These are phyloP conservation scores for Orthonychiurus folsomi DNA, from an alignment of 2,888 invertebrate species.

Conservation along the genomic window DNA sequence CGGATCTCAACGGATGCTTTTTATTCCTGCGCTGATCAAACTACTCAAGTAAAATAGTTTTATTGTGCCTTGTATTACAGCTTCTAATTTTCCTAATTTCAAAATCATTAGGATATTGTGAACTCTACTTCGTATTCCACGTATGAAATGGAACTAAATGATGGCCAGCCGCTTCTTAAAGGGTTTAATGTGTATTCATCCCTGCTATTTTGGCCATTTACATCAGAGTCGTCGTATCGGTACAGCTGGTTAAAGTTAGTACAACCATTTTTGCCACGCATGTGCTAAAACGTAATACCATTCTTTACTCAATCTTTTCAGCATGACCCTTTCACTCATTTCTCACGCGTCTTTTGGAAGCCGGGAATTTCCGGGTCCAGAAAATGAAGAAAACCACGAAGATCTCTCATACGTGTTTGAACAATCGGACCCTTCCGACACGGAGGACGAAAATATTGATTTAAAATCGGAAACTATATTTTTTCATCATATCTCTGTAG, in stretches of 20 bases:
- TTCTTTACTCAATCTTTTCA: conserved; percentile 13
- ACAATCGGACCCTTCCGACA: conserved; percentile 34
- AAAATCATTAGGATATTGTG: conserved; percentile 28
- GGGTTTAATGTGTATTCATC: conserved; percentile 33
- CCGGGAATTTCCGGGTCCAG: conserved; percentile 21
- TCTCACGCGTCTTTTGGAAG: not conserved
- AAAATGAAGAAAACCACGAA: conserved; percentile 37
- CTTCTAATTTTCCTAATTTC: not conserved
- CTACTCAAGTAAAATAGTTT: conserved; percentile 24
- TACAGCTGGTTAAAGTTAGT: conserved; percentile 39
- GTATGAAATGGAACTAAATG: conserved; percentile 29
- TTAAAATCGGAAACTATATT: conserved; percentile 26
- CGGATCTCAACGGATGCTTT: conserved; percentile 26
- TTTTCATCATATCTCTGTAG: conserved; percentile 34
- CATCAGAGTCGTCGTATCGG: conserved; percentile 29
- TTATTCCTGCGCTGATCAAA: conserved; percentile 29
- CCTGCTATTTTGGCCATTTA: conserved; percentile 39
- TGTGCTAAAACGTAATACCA: not conserved
- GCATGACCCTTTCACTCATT: conserved; percentile 25
- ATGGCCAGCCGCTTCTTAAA: conserved; percentile 21
- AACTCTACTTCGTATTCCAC: conserved; percentile 38
- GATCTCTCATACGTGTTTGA: conserved; percentile 38
- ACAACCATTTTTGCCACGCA: no score
- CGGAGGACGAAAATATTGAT: conserved; percentile 36
- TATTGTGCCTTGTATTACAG: not conserved